A percentile compares a stretch with the other conserved stretches of the same genome.
Conservation (phyloP, 2,113 vertebrate genomes). For the Meles meles region DNA sequence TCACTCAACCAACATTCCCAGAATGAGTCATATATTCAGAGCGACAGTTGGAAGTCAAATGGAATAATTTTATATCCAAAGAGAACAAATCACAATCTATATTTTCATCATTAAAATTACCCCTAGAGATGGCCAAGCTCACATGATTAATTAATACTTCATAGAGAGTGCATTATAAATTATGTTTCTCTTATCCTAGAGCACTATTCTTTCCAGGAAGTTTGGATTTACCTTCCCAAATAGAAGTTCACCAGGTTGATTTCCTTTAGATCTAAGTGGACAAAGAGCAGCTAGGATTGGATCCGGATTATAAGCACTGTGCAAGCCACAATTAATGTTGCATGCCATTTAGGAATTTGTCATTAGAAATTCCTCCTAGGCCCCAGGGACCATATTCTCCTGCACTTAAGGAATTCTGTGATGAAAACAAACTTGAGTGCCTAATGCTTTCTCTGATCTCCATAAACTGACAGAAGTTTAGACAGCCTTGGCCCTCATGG, state of each 20-base stretch:
- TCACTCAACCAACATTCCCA: background rate
- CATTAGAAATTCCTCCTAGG: background rate
- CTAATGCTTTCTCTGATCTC: background rate
- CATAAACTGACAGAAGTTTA: background rate
- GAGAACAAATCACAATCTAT: background rate
- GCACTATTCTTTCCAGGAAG: background rate
- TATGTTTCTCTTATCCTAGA: background rate
- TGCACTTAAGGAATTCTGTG: background rate
- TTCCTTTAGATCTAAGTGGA: background rate
- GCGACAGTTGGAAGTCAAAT: background rate
- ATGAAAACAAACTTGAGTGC: background rate
- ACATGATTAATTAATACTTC: background rate
- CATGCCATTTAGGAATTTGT: background rate
- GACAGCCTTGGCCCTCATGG: no score
- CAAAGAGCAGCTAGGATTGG: no score
- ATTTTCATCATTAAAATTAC: background rate
- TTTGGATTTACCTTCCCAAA: background rate
- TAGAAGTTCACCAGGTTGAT: background rate
- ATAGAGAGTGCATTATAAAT: background rate
- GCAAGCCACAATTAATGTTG: background rate
- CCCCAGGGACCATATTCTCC: background rate
- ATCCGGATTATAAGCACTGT: background rate
- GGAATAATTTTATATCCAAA: background rate
- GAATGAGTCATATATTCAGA: background rate
- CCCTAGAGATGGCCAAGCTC: background rate